Percentiles rank a stretch among this genome's conserved stretches.
Conservation (phyloP, 2,113 vertebrate species). For the Rhagologus leucostigma region DNA sequence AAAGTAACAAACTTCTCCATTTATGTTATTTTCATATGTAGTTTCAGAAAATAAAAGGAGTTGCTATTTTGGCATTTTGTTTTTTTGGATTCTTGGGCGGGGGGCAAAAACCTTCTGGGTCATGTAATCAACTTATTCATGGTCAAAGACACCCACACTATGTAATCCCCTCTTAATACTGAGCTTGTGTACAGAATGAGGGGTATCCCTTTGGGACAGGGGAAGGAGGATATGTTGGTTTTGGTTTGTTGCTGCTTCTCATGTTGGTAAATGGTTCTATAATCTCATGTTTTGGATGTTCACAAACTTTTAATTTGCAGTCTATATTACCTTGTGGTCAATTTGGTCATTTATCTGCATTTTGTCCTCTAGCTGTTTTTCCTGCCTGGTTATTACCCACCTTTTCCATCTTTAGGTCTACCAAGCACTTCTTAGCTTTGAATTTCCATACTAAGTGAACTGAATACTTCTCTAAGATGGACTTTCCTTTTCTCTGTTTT, state of each 20-base stretch:
- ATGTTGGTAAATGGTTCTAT: not conserved
- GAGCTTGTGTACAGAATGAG: not conserved
- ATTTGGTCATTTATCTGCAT: not conserved
- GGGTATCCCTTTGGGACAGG: not conserved
- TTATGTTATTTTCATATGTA: not conserved
- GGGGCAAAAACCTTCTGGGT: not conserved
- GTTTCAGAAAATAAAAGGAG: not conserved
- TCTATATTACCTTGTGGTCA: not conserved
- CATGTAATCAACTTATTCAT: not conserved
- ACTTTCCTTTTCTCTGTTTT: not conserved
- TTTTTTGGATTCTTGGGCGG: not conserved
- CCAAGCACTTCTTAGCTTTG: not conserved
- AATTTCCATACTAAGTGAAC: not conserved
- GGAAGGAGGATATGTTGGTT: not conserved
- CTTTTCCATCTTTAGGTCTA: not conserved
- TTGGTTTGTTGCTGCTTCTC: not conserved
- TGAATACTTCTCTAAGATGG: not conserved
- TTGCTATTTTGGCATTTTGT: not conserved
- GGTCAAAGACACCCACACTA: not conserved
- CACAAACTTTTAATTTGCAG: not conserved
- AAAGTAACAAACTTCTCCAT: not conserved
- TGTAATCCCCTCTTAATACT: not conserved
- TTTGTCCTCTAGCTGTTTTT: not conserved
- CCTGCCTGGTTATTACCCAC: not conserved
- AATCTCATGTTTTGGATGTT: not conserved